Conservation (phyloP, 2,797 vertebrate genomes). For the Cacajao melanocephalus region DNA sequence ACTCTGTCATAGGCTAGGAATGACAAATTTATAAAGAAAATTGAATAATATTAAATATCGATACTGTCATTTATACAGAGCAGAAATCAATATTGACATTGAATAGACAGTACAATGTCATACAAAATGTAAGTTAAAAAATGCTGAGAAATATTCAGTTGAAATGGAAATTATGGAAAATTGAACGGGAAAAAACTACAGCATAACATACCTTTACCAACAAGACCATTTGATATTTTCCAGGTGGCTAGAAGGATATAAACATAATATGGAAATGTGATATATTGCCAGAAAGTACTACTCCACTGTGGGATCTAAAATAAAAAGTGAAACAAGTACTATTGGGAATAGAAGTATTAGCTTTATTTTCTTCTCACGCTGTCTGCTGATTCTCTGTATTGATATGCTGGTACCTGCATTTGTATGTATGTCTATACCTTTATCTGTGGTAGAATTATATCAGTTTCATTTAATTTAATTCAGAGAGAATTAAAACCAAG, state of each 20-base stretch:
- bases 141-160: background rate
- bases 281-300: background rate
- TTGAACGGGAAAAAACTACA: background rate
- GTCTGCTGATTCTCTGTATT: background rate
- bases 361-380: background rate
- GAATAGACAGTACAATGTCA: background rate
- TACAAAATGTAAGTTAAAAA: background rate
- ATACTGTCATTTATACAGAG: background rate
- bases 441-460: background rate
- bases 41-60: background rate
- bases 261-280: background rate
- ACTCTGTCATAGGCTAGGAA: background rate
- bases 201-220: background rate
- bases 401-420: accelerated
- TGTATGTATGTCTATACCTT: background rate
- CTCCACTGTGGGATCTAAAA: background rate
- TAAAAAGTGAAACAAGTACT: background rate
- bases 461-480: background rate
- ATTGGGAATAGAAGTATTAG: background rate
- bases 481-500: background rate
- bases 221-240: background rate
- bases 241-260: background rate
- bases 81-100: background rate
- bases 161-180: background rate
- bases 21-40: background rate